A percentile compares a stretch with the other conserved stretches of the same genome.
These are phyloP conservation scores for Romanogobio albipinnatus DNA, from an alignment of 2,113 vertebrate species.

Conservation along the genomic window DNA sequence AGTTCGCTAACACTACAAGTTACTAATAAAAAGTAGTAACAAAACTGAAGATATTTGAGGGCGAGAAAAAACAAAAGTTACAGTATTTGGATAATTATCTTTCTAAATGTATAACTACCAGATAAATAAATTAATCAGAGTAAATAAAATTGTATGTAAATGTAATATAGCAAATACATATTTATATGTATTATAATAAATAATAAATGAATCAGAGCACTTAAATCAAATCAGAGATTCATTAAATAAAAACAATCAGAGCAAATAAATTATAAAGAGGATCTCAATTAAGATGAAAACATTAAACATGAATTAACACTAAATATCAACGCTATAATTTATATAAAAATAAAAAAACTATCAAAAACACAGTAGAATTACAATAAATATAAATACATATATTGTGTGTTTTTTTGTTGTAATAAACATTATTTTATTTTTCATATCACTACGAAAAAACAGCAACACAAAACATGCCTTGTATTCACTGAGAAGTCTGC, in stretches of 20 bases:
- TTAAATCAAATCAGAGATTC: no score
- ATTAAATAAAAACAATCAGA: background rate
- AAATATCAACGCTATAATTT: background rate
- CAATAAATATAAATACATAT: background rate
- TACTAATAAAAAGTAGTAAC: background rate
- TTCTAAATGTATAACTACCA: background rate
- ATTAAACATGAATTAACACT: background rate
- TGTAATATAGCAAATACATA: no score
- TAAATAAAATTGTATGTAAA: no score
- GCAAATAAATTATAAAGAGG: background rate
- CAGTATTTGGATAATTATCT: background rate
- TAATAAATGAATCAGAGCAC: no score
- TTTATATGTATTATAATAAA: no score
- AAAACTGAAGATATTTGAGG: background rate
- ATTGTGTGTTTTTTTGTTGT: background rate
- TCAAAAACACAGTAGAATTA: background rate
- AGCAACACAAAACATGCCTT: conserved; percentile 73
- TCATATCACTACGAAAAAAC: background rate
- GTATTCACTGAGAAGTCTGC: conserved; percentile 83
- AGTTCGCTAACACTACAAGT: background rate
- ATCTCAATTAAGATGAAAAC: background rate
- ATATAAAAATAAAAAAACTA: background rate
- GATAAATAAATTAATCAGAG: background rate
- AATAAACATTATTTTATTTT: background rate
- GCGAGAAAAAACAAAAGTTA: no score